Conservation (phyloP, 1,140 invertebrate species). For the Brachionus manjavacas region DNA sequence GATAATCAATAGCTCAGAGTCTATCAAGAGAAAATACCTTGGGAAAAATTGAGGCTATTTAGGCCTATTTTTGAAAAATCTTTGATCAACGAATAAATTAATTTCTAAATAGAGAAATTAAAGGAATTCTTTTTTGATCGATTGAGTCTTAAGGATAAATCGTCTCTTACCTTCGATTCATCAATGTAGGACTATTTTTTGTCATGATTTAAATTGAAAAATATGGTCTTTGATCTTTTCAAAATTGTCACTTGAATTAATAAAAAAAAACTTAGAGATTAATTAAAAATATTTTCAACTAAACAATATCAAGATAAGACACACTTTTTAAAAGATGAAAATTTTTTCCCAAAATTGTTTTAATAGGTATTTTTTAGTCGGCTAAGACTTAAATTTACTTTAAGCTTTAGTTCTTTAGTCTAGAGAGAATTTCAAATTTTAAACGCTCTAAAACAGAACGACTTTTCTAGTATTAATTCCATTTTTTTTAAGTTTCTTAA, state of each 20-base stretch:
- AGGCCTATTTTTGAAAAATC: not conserved
- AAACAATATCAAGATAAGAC: not conserved
- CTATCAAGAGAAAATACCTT: not conserved
- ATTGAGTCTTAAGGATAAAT: not conserved
- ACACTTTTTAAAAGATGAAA: not conserved
- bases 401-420: not conserved
- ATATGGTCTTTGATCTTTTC: constrained; percentile 6
- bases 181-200: not conserved
- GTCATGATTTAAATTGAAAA: constrained; percentile 8
- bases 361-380: not conserved
- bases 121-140: constrained; percentile 7
- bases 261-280: constrained; percentile 13
- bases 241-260: constrained; percentile 28
- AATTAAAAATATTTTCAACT: constrained; percentile 3
- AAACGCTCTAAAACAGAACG: not conserved
- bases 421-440: not conserved
- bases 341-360: not conserved
- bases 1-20: not conserved
- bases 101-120: not conserved
- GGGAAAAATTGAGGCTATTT: not conserved
- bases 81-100: constrained; percentile 22
- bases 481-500: not conserved
- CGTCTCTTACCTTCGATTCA: constrained; percentile 5
- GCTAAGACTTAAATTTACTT: not conserved
- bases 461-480: not conserved